A percentile compares a stretch with the other conserved stretches of the same genome.
phyloP scores from a whole-genome alignment of 2,888 invertebrate genomes.

The Macrophya alboannulata region DNA sequence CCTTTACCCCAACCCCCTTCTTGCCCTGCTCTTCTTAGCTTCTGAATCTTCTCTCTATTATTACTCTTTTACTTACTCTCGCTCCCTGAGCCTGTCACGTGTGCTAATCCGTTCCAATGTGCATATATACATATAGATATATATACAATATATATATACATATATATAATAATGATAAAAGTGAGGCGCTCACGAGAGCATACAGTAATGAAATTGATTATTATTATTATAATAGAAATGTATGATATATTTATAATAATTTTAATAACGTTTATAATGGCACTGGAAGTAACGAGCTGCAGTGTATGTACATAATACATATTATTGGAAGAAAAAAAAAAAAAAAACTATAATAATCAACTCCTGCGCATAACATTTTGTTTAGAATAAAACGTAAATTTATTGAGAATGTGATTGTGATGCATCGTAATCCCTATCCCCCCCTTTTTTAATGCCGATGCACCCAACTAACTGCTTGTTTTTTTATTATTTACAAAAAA shows the following conservation, averaged over 20 bases:
- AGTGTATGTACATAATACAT: slow-evolving; percentile 76
- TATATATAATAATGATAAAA: slow-evolving; percentile 64
- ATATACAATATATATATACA: slow-evolving; percentile 62
- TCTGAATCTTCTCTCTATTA: slow-evolving; percentile 60
- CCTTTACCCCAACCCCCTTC: slow-evolving; percentile 19
- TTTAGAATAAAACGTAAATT: slow-evolving; percentile 78
- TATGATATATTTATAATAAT: slow-evolving; percentile 79
- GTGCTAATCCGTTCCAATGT: slow-evolving; percentile 77
- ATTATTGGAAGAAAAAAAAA: slow-evolving; percentile 69
- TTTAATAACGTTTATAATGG: slow-evolving; percentile 79
- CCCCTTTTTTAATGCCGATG: slow-evolving; percentile 61
- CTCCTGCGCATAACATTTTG: slow-evolving; percentile 78
- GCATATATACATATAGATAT: slow-evolving; percentile 64
- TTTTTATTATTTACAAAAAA: slow-evolving; percentile 68
- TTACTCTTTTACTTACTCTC: slow-evolving; percentile 64
- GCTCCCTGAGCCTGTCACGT: slow-evolving; percentile 71
- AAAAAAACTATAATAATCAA: slow-evolving; percentile 72
- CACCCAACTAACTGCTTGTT: slow-evolving; percentile 72
- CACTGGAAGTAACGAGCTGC: slow-evolving; percentile 66
- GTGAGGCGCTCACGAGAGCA: slow-evolving; percentile 68
- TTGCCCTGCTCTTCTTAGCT: slow-evolving; percentile 61
- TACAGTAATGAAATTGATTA: slow-evolving; percentile 67
- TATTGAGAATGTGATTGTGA: slow-evolving; percentile 73
- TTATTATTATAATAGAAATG: slow-evolving; percentile 70
- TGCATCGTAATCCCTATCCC: slow-evolving; percentile 67